phyloP scores from a whole-genome alignment of 2,797 vertebrate species.

The Nyctalus aviator region DNA sequence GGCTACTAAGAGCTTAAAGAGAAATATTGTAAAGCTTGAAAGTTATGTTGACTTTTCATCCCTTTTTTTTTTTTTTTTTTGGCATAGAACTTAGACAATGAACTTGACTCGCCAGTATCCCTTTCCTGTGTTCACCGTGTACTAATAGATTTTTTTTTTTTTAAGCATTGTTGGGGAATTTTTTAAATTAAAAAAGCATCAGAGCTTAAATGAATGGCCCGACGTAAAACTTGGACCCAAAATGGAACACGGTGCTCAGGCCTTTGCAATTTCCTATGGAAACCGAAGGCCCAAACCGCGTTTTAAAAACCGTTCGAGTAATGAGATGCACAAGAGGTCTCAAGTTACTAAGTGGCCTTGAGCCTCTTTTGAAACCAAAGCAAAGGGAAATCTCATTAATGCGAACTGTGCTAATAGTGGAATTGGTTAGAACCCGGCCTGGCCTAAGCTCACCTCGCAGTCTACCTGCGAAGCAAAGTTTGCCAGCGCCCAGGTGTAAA shows the following conservation, averaged over 20 bases:
- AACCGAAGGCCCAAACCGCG: conserved; percentile 77
- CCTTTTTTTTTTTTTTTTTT: not conserved
- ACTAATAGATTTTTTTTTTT: conserved; percentile 8
- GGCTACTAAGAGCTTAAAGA: conserved; percentile 51
- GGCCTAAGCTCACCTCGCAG: conserved; percentile 60
- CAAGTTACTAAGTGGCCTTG: conserved; percentile 80
- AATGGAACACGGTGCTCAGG: conserved; percentile 64
- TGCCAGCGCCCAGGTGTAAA: not conserved
- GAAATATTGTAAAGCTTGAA: conserved; percentile 72
- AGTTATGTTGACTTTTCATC: conserved; percentile 63
- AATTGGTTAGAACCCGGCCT: conserved; percentile 79
- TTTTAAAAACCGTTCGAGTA: conserved; percentile 74
- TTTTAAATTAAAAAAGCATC: conserved; percentile 80
- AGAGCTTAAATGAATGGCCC: conserved; percentile 71
- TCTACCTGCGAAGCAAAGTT: conserved; percentile 60
- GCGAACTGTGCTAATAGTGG: conserved; percentile 81
- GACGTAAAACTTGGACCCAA: conserved; percentile 74
- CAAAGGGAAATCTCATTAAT: conserved; percentile 82
- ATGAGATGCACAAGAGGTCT: conserved; percentile 81
- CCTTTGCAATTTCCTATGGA: conserved; percentile 81
- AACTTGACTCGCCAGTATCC: not conserved
- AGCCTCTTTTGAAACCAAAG: conserved; percentile 80
- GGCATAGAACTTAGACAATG: conserved; percentile 45
- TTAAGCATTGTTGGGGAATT: conserved; percentile 50
- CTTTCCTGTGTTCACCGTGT: conserved; percentile 26